Percentiles rank a stretch among this genome's conserved stretches.
phyloP scores from a whole-genome alignment of 2,113 vertebrate genomes.

The Pomatorhinus ruficollis region DNA sequence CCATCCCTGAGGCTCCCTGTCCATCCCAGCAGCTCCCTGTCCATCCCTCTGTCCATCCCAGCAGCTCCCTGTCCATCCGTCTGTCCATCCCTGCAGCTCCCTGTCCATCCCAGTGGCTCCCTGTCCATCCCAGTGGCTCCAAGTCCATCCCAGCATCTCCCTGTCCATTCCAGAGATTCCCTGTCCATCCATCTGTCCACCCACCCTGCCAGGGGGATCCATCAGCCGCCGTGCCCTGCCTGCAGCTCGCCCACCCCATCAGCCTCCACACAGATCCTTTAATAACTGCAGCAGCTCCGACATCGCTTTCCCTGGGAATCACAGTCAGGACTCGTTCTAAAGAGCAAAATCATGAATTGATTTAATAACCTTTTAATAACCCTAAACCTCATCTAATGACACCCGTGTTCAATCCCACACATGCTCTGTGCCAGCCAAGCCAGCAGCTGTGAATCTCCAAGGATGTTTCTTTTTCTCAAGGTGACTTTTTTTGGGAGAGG shows the following conservation, averaged over 20 bases:
- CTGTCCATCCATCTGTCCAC: not conserved
- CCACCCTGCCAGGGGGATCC: not conserved
- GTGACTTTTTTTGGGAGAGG: not conserved
- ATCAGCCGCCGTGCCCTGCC: no score
- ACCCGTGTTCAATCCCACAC: fast-evolving
- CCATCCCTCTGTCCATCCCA: no score
- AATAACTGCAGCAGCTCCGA: fast-evolving
- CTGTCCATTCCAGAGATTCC: fast-evolving
- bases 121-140: fast-evolving
- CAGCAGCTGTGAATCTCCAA: not conserved
- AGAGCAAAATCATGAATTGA: not conserved
- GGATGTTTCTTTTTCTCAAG: not conserved
- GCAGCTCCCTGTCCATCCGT: no score
- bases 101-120: not conserved
- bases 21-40: no score
- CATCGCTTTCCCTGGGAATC: fast-evolving
- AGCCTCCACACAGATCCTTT: fast-evolving
- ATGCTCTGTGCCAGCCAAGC: not conserved
- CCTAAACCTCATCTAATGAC: fast-evolving
- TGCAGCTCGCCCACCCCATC: fast-evolving
- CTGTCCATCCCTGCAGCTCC: no score
- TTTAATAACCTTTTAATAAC: not conserved
- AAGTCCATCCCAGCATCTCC: not conserved
- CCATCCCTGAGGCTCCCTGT: no score
- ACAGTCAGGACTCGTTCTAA: fast-evolving